phyloP scores from a whole-genome alignment of 2,797 vertebrate species.

The Adrianichthys oophorus region DNA sequence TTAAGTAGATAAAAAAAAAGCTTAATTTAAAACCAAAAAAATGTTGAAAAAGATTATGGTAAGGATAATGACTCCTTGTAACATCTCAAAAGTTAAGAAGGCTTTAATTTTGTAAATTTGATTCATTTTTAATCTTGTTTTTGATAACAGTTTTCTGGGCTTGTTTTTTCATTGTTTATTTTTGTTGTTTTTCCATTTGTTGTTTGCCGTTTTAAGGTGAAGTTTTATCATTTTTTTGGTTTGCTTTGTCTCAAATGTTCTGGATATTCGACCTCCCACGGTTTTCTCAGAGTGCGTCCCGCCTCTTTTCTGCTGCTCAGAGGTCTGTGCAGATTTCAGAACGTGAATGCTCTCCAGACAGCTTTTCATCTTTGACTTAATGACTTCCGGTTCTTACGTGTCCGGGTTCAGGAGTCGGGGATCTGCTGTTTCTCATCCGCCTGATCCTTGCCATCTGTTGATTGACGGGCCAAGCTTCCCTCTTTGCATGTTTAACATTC shows the following conservation, averaged over 20 bases:
- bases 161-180: too few species aligned
- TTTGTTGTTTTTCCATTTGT: background rate
- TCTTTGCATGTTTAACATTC: slow-evolving; percentile 13
- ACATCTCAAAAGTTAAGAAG: background rate
- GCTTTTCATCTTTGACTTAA: slow-evolving; percentile 5
- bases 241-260: too few species aligned
- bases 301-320: background rate
- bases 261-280: background rate
- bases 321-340: background rate
- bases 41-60: too few species aligned
- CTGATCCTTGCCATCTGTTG: background rate
- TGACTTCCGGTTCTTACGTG: slow-evolving; percentile 11
- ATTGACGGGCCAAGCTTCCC: slow-evolving; percentile 3
- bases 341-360: slow-evolving; percentile 6
- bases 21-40: too few species aligned
- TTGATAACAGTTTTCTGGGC: background rate
- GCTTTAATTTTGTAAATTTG: background rate
- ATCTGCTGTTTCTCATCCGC: slow-evolving; percentile 14
- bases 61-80: too few species aligned
- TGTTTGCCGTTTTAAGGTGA: background rate
- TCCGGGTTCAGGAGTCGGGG: background rate
- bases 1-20: too few species aligned
- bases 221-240: too few species aligned
- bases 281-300: background rate
- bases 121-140: background rate